A percentile compares a stretch with the other conserved stretches of the same genome.
Conservation (phyloP, 2,113 vertebrate species). For the Rana temporaria region DNA sequence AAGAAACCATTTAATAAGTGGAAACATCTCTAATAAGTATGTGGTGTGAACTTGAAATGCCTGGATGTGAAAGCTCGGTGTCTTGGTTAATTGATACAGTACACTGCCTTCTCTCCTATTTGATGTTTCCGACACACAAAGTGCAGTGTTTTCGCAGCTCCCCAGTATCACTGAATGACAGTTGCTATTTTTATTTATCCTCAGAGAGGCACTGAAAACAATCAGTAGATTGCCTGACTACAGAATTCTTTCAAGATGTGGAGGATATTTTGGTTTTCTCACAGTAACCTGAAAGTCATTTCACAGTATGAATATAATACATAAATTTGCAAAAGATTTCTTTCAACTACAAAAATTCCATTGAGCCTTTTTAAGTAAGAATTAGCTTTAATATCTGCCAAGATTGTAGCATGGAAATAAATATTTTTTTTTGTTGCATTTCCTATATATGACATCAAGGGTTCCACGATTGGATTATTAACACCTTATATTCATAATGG, state of each 20-base stretch:
- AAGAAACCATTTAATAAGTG: constrained; percentile 78
- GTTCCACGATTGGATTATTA: neutral
- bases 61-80: constrained; percentile 70
- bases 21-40: constrained; percentile 65
- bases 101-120: constrained; percentile 66
- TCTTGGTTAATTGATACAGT: constrained; percentile 78
- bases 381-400: neutral
- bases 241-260: constrained; percentile 60
- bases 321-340: neutral
- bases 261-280: constrained; percentile 48
- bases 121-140: constrained; percentile 59
- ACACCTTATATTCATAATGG: too few relatives aligned
- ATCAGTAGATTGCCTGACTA: constrained; percentile 47
- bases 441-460: neutral
- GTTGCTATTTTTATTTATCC: constrained; percentile 64
- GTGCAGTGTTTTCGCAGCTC: constrained; percentile 44
- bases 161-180: constrained; percentile 62
- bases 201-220: constrained; percentile 50
- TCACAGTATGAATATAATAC: constrained; percentile 23
- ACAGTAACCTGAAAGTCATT: constrained; percentile 37
- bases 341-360: constrained; percentile 3
- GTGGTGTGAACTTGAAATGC: constrained; percentile 74
- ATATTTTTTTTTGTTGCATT: neutral
- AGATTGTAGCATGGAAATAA: neutral
- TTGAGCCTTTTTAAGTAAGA: neutral